Base-by-base conservation (phyloP, 2,113 vertebrate genomes). In the Leucosticte australis region DNA sequence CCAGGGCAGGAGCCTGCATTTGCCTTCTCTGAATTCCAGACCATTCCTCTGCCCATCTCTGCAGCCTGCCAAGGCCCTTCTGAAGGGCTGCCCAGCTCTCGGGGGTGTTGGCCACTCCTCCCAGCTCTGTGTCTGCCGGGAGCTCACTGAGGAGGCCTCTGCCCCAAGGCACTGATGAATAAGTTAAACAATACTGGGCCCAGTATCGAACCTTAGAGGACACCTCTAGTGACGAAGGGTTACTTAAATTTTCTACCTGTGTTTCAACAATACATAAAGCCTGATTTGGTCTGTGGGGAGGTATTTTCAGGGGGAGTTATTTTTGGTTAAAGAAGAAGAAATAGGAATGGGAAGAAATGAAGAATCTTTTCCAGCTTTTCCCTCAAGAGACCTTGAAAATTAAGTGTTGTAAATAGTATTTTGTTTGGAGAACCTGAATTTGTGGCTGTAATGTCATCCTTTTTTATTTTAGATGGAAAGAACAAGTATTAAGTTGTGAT, bases 21-120 rank as follows among this genome's bases (percentile, higher is more conserved):
- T 62, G 46, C 80, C 68, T 44, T 26, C 17, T 49, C 68, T 71
- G 67, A 9, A 20, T 46, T 13, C 5, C 81, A 83, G 47, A 4
- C 19, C 4, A 1, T 27, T 53, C 47, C 67, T 44, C 8, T 73
- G 80, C 68, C 57, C 46, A 1, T 62, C 46, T 52, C 65, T 71
- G 12, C 80, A 71, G 56, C 47, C 83, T 69, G 46, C 1, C 31
- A 2, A 20, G 56, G 65, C 35, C n/a, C 75, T 33, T 55, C 75
- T 49, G 65, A 55, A 35, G 75, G 57, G 65, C 75, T 79, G 74
- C 49, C 11, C 47, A 55, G 75, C 75, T 23, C 65, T 49, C 10
- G 2, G 49, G 85, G 65, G 11, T 15, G 1, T 49, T 0, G 0
- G 26, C 35, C 26, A 0, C 76, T 49, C 11, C 50, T 88, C 11